Evolutionary conservation across 2,888 invertebrate genomes (phyloP), one percentile per base, ranked within the genome.

Genomic region (Pachydiplax longipennis): DNA sequence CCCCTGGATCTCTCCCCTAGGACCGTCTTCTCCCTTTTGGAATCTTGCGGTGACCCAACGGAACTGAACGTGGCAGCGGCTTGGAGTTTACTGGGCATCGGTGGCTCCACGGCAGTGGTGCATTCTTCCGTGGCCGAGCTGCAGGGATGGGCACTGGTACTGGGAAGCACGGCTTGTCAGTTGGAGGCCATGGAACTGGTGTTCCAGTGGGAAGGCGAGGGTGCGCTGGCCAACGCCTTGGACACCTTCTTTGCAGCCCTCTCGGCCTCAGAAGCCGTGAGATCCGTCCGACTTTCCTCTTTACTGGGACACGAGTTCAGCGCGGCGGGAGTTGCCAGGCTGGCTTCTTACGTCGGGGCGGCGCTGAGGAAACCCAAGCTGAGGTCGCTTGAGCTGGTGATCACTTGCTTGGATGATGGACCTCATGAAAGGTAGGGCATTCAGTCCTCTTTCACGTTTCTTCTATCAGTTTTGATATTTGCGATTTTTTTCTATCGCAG

Each of bases 281-380:
- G 94, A 91, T 94, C 94, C 40, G 94, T 95, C 48, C 94, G 95
- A 91, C 94, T 95, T 44, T 94, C 95, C 2, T 95, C 95, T 1
- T 93, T 95, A 8, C 93, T 95, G 2, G 95, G 95, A 12, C 95
- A 95, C 91, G 95, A 95, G 92, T 95, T 95, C 91, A 94, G 94
- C 44, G 94, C 94, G 25, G 94, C 94, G 61, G 95, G 95, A 92
- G 94, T 95, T 37, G 94, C 94, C 91, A 93, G 94, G 91, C 92
- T 95, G 80, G 94, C 95, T 0, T 94, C 93, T 61, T 94, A 94
- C 92, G 94, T 95, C 61, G 94, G 94, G 81, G 94, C 94, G 91
- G 93, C 94, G 18, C 92, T 95, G 25, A 92, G 94, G 15, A 95
- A 95, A 92, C 94, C 95, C 91, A 93, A 94, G 90, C 93, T 95